A percentile compares a stretch with the other conserved stretches of the same genome.
These are phyloP conservation scores for Tachycineta bicolor DNA, from an alignment of 2,113 vertebrate species.

Conservation along the genomic window DNA sequence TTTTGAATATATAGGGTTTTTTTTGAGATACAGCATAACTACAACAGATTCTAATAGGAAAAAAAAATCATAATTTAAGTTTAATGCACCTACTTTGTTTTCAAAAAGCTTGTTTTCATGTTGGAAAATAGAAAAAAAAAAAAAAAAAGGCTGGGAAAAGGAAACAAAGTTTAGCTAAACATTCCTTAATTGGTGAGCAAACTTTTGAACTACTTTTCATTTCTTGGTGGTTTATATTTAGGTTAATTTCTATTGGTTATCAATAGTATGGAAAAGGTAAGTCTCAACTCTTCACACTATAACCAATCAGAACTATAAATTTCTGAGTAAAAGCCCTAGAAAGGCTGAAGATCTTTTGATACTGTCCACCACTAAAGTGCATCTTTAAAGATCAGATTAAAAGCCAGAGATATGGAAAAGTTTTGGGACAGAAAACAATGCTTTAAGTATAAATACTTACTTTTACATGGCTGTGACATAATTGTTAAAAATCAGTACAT, in stretches of 20 bases:
- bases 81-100: not conserved
- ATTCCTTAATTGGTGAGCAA: not conserved
- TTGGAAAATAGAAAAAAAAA: not conserved
- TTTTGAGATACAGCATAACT: conserved; percentile 32
- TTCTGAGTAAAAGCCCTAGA: not conserved
- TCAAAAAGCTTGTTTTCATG: not conserved
- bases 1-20: not conserved
- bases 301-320: not conserved
- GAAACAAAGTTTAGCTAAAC: not conserved
- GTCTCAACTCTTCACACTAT: not conserved
- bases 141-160: not conserved
- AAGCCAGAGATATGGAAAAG: not conserved
- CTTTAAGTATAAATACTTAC: not conserved
- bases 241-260: not conserved
- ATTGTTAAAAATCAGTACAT: not conserved
- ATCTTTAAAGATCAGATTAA: not conserved
- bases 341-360: not conserved
- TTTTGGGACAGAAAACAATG: not conserved
- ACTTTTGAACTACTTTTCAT: not conserved
- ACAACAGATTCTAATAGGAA: not conserved
- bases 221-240: not conserved
- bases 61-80: not conserved
- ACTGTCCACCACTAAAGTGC: not conserved
- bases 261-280: not conserved
- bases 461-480: not conserved